Evolutionary conservation across 2,888 invertebrate species (phyloP), one percentile per base, ranked within the genome.

Genomic region (Tinea pellionella): DNA sequence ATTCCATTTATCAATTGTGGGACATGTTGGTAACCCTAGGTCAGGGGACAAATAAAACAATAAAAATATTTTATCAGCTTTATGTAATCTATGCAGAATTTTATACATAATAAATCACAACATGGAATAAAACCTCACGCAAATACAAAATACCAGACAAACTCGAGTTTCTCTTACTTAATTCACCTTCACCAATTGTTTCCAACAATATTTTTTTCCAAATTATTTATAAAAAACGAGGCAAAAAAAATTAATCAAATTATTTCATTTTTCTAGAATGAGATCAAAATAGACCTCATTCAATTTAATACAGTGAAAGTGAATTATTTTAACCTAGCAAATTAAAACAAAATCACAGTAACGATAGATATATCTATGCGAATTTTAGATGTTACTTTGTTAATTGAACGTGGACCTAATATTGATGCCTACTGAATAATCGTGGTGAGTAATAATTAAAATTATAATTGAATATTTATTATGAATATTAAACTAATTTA

Each of bases 81-180:
- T 30, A 19, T 30, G 30, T 30, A 56, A 56, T 30, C 56, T 47
- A 47, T 47, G 47, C 47, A 47, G 47, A 47, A 47, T 47, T 16
- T 47, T 47, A 47, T 13, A 41, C 41, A 41, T 47, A 16, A 16
- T 47, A 47, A 47, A 47, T 47, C 47, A 47, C 47, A 47, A 47
- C 16, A 47, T 47, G 47, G 47, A 47, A 47, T 47, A 47, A 47
- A 47, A 47, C 47, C 47, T 47, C 47, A 16, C 47, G 13, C 47
- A 47, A 37, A 37, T 13, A 13, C n/a, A n/a, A 41, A 12, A 41
- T 47, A 47, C 47, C 47, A 47, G 16, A 47, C 16, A 16, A 15
- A 47, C 15, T 47, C 2, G n/a, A 15, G 8, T 47, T 6, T 13
- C 8, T n/a, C 47, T n/a, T 47, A 47, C 6, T 2, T 15, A 47